phyloP scores from a whole-genome alignment of 2,797 vertebrate species.

The Uromys caudimaculatus region DNA sequence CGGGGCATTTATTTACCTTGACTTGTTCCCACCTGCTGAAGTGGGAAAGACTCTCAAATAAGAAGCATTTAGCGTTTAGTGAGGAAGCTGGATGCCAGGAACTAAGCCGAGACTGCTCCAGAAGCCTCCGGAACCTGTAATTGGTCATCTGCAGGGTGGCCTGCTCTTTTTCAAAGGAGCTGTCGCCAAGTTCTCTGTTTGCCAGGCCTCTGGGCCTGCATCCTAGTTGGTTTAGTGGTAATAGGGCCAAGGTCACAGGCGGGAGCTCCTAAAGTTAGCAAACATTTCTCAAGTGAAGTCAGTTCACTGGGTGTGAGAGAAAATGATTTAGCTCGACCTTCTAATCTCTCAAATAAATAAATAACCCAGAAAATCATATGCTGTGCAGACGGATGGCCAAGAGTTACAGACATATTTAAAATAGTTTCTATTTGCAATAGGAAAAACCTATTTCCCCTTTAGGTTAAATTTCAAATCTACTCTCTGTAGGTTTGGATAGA shows the following conservation, averaged over 20 bases:
- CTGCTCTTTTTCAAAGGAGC: constrained; percentile 51
- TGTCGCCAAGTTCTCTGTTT: not conserved
- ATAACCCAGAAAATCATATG: constrained; percentile 34
- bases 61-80: not conserved
- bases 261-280: not conserved
- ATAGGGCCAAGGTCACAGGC: constrained; percentile 56
- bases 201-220: constrained; percentile 46
- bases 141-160: not conserved
- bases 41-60: not conserved
- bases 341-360: constrained; percentile 11
- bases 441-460: not conserved
- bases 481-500: not conserved
- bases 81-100: not conserved
- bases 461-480: not conserved
- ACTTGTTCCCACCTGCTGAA: constrained; percentile 16
- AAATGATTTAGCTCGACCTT: not conserved
- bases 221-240: constrained; percentile 67
- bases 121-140: constrained; percentile 16
- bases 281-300: constrained; percentile 42
- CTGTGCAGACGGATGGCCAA: not conserved
- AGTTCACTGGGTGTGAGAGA: not conserved
- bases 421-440: constrained; percentile 20
- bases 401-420: constrained; percentile 30
- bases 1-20: not conserved
- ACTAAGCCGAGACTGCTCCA: not conserved